These are phyloP conservation scores for Eupithecia insigniata DNA, from an alignment of 2,888 invertebrate species.

Conservation along the genomic window DNA sequence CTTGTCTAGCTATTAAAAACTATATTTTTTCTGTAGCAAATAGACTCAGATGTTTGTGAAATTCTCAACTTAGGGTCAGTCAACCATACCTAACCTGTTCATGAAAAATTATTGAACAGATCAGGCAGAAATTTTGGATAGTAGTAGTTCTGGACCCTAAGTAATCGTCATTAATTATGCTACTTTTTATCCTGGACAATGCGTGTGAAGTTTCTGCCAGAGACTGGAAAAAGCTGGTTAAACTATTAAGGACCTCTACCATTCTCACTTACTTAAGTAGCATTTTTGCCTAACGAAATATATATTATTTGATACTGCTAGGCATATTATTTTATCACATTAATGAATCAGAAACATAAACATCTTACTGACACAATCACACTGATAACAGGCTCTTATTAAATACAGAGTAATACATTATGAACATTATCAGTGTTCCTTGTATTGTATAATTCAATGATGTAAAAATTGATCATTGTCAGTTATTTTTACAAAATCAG, in stretches of 20 bases:
- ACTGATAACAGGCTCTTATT: slow-evolving; percentile 65
- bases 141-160: background rate
- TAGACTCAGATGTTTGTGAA: background rate
- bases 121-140: background rate
- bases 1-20: background rate
- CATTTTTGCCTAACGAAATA: background rate
- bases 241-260: background rate
- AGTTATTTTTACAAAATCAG: slow-evolving; percentile 55
- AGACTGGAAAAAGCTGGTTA: no score
- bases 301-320: background rate
- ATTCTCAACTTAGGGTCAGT: no score
- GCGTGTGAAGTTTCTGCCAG: background rate
- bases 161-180: background rate
- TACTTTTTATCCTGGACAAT: background rate
- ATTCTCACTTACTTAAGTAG: background rate
- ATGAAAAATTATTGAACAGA: background rate
- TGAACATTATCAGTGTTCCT: slow-evolving; percentile 46
- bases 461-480: slow-evolving; percentile 24
- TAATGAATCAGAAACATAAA: slow-evolving; percentile 63
- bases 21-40: background rate
- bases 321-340: slow-evolving; percentile 35
- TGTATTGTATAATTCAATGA: slow-evolving; percentile 43
- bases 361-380: slow-evolving; percentile 62
- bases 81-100: background rate
- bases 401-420: slow-evolving; percentile 60